Base-by-base conservation (phyloP, 2,113 vertebrate species). In the Actenoides hombroni region DNA sequence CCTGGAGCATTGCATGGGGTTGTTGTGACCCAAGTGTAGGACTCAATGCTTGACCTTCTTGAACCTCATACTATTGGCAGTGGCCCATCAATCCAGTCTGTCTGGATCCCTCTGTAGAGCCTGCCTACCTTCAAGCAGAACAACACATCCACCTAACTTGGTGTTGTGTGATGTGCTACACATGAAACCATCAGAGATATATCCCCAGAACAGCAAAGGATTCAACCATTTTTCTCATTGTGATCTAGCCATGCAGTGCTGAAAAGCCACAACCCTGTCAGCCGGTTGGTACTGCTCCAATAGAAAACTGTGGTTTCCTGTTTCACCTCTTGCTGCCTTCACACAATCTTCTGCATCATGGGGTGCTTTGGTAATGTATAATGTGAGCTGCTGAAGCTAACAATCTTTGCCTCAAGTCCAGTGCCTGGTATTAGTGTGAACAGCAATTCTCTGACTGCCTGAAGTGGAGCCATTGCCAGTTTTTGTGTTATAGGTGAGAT, bases 101-200 rank as follows among this genome's bases (percentile, higher is more conserved):
- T 57, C 31, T 18, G 20, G 31, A 57, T 33, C 31, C 31, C 18
- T 18, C 54, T 57, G 54, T 33, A 33, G 54, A 57, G 54, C 29
- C 31, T 57, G 31, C 56, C 33, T 57, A 33, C 56, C 56, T 57
- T 57, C 31, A 33, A 57, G 56, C 19, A 57, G 56, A 57, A 21
- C 56, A 57, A 33, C 31, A 33, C 29, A 56, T 29, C 29, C 26
- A 17, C 56, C 31, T 57, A 33, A 33, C 56, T 19, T 57, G 56
- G 19, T 57, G 31, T 21, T 31, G 16, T n/a, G 21, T 21, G 5
- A n/a, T n/a, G n/a, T 20, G 7, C 16, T 84, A 46, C 46, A 37
- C 1, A 0, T 56, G 35, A 73, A n/a, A 44, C 48, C 51, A 29
- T 28, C 23, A 49, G 77, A 57, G 17, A 7, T 6, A 6, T 0